phyloP scores from a whole-genome alignment of 2,113 vertebrate genomes.

The Hypomesus transpacificus region DNA sequence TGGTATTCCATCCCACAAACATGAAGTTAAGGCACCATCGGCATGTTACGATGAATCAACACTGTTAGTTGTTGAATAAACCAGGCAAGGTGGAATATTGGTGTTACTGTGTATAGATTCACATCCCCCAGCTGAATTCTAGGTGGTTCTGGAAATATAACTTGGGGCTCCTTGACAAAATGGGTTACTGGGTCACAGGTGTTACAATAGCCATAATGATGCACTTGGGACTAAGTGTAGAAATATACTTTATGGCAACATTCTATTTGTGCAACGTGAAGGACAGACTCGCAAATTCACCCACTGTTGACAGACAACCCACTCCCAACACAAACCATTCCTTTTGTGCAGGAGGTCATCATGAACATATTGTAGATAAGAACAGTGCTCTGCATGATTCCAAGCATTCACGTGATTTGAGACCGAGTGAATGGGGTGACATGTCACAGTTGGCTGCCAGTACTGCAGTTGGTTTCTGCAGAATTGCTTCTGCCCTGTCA shows the following conservation, averaged over 20 bases:
- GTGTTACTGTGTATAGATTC: not conserved
- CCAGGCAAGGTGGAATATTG: too few relatives aligned
- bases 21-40: too few relatives aligned
- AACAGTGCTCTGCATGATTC: conserved; percentile 24
- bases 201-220: not conserved
- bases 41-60: too few relatives aligned
- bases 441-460: not conserved
- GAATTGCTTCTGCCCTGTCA: not conserved
- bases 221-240: too few relatives aligned
- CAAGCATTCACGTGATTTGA: not conserved
- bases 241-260: too few relatives aligned
- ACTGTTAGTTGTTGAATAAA: too few relatives aligned
- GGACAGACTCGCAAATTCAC: not conserved
- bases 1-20: too few relatives aligned
- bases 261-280: too few relatives aligned
- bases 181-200: not conserved
- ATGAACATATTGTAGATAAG: conserved; percentile 1
- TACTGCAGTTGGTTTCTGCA: conserved; percentile 21
- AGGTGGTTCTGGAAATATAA: not conserved
- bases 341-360: conserved; percentile 15
- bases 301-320: not conserved
- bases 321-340: conserved; percentile 1
- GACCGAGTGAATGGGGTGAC: conserved; percentile 9
- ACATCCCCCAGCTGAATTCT: not conserved
- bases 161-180: not conserved